Evolutionary conservation across 2,113 vertebrate species (phyloP).

Genomic region (Xenopus laevis): DNA sequence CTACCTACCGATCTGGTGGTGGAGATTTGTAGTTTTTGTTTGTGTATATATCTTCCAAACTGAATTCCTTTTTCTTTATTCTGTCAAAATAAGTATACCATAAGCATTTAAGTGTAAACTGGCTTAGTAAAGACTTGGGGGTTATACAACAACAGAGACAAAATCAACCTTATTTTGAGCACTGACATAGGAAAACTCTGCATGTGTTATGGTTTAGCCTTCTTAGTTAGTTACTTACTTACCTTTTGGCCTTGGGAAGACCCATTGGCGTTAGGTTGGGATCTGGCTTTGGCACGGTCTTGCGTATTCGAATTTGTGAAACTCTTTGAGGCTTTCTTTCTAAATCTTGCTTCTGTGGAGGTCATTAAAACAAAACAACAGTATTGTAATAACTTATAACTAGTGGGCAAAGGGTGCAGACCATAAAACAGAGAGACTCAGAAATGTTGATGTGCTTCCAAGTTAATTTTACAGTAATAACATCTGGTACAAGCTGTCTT

Average conservation of each 20-base stretch:
- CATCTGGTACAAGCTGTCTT: too few relatives aligned
- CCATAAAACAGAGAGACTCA: too few relatives aligned
- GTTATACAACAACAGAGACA: too few relatives aligned
- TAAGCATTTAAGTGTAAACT: too few relatives aligned
- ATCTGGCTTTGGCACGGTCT: constrained; percentile 81
- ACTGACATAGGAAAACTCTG: too few relatives aligned
- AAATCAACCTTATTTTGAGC: too few relatives aligned
- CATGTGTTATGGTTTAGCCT: too few relatives aligned
- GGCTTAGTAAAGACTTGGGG: too few relatives aligned
- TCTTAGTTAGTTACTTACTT: constrained; percentile 25
- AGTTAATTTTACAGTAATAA: too few relatives aligned
- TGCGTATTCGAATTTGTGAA: constrained; percentile 90
- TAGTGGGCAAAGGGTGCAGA: too few relatives aligned
- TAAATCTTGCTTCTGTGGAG: constrained; percentile 54
- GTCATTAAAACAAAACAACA: background rate
- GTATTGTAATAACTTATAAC: too few relatives aligned
- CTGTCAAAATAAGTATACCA: constrained; percentile 59
- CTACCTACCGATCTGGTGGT: constrained; percentile 78
- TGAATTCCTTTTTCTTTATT: constrained; percentile 94
- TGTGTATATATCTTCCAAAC: constrained; percentile 96
- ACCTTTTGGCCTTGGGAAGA: constrained; percentile 91
- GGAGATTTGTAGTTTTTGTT: constrained; percentile 95
- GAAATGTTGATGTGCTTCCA: too few relatives aligned
- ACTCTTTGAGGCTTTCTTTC: constrained; percentile 78
- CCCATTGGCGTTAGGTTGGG: constrained; percentile 92